Base-by-base conservation (phyloP, 2,113 vertebrate species). In the Salminus brasiliensis region DNA sequence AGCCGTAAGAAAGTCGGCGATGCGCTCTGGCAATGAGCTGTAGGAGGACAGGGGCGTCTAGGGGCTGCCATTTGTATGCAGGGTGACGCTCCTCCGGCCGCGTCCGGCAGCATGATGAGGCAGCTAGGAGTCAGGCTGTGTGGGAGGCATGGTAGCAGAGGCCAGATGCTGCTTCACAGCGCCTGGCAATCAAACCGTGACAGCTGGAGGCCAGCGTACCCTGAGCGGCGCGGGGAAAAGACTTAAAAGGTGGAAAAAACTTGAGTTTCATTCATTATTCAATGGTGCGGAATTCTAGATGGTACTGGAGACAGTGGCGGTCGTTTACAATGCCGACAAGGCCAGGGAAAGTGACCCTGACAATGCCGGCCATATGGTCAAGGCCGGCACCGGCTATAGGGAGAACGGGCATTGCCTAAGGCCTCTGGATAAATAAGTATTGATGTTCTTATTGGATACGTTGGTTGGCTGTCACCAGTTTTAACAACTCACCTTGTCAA, bases 51-150 rank as follows among this genome's bases (percentile, higher is more conserved):
- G 21, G 39, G 45, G n/a, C n/a, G 21, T 32, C 60, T 63, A 15
- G 27, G 30, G 77, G 59, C 2, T 63, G 60, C 7, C 21, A 63
- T 30, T 79, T 72, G 57, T 45, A 79, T 72, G 53, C 77, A 52
- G 66, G 53, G 21, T 45, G 53, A 12, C 39, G 70, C 63, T 77
- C 39, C 62, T 1, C 32, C 16, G 5, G 34, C 63, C 39, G 29
- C 41, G 66, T 68, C 55, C 52, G 45, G 52, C 66, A 72, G 77
- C 53, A 70, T 70, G 76, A 78, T 79, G 69, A 79, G 45, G 77
- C 41, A 53, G 77, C 5, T 0, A 21, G 34, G 30, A 63, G 30
- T 79, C 67, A 72, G 57, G 25, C 30, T 29, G 65, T 47, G 45
- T 32, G 32, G n/a, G 43, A 55, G 39, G 49, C 21, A 55, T 62